Percentiles rank a stretch among this genome's conserved stretches.
phyloP scores from a whole-genome alignment of 1,140 invertebrate species.

The Lerema accius region DNA sequence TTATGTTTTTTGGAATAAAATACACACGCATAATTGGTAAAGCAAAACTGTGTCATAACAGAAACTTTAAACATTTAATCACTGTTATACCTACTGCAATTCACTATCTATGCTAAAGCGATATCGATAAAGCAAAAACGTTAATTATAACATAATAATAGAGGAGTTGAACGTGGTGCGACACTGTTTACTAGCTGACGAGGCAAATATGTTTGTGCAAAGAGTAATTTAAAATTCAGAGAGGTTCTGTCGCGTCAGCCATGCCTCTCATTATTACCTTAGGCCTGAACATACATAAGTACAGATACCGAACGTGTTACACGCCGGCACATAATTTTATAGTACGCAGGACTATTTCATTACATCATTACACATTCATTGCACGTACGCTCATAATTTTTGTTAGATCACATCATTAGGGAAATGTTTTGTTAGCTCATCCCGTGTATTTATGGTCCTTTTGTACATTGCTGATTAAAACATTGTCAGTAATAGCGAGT shows the following conservation, averaged over 20 bases:
- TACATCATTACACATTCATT: slow-evolving; percentile 14
- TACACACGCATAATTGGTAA: no score
- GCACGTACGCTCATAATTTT: background rate
- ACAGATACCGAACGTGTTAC: slow-evolving; percentile 10
- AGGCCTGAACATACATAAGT: slow-evolving; percentile 43
- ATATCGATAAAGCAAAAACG: background rate
- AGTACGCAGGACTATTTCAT: slow-evolving; percentile 14
- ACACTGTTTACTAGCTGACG: slow-evolving; percentile 59
- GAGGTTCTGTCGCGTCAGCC: slow-evolving; percentile 54
- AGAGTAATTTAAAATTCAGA: slow-evolving; percentile 78
- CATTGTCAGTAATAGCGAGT: no score
- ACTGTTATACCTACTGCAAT: no score
- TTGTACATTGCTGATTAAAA: no score
- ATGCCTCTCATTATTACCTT: slow-evolving; percentile 63
- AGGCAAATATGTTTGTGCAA: slow-evolving; percentile 66
- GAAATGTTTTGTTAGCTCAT: no score
- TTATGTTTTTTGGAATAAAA: no score
- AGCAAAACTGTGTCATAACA: no score
- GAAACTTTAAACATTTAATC: no score
- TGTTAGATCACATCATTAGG: no score
- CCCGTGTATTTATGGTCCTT: no score
- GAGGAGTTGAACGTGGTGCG: background rate
- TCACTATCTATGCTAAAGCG: background rate
- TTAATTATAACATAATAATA: slow-evolving; percentile 7
- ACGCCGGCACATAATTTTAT: slow-evolving; percentile 16